Evolutionary conservation across 2,797 vertebrate genomes (phyloP).

Genomic region (Poecilia velifera): DNA sequence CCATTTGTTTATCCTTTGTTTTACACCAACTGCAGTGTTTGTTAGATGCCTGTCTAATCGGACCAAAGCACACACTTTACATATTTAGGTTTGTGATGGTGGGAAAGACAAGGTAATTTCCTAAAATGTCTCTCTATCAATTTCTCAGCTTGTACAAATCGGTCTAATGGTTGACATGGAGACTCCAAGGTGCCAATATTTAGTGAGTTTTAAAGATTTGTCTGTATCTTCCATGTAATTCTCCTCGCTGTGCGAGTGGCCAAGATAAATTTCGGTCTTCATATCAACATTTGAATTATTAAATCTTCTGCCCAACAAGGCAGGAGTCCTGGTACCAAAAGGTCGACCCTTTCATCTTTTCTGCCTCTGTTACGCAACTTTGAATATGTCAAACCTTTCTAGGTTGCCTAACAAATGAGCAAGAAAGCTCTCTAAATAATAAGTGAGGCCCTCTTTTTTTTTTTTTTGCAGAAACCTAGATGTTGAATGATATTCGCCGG

Average conservation of each 20-base stretch:
- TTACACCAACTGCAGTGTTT: neutral
- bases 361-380: slow-evolving; percentile 20
- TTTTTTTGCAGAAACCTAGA: too few species aligned
- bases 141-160: neutral
- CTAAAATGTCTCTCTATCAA: neutral
- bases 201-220: neutral
- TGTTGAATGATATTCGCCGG: neutral
- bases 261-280: neutral
- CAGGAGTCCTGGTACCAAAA: neutral
- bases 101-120: neutral
- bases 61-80: neutral
- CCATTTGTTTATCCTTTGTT: neutral
- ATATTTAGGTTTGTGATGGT: neutral
- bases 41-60: neutral
- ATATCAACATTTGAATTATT: neutral
- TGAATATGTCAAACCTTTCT: slow-evolving; percentile 24
- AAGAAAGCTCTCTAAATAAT: neutral
- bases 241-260: neutral
- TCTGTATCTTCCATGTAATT: neutral
- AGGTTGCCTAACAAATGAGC: neutral
- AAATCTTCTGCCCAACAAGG: slow-evolving; percentile 3
- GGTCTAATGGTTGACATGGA: neutral
- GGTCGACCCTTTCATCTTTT: slow-evolving; percentile 10
- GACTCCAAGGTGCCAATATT: neutral
- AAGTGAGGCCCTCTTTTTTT: neutral